These are phyloP conservation scores for Philereme transversata DNA, from an alignment of 2,888 invertebrate species.

Conservation along the genomic window DNA sequence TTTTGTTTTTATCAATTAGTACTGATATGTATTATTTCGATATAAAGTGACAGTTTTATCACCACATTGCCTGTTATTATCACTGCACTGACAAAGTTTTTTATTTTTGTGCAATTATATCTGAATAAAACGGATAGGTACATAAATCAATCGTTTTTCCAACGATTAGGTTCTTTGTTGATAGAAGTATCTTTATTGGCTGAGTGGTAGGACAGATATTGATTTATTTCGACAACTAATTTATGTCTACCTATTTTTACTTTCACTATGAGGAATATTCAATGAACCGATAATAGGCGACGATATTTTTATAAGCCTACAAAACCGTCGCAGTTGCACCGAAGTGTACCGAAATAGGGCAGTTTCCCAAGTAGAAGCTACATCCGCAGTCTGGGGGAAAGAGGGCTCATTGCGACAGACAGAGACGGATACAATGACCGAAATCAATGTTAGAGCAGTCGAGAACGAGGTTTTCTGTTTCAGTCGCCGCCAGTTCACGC, in stretches of 20 bases:
- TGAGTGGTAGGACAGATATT: constrained; percentile 14
- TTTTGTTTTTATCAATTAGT: not conserved
- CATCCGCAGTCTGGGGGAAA: constrained; percentile 69
- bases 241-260: constrained; percentile 19
- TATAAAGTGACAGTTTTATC: not conserved
- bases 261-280: constrained; percentile 16
- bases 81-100: not conserved
- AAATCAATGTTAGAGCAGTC: constrained; percentile 71
- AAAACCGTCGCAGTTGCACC: constrained; percentile 46
- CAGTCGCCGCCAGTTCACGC: constrained; percentile 60
- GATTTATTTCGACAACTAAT: constrained; percentile 22
- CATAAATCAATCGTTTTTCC: too few species aligned
- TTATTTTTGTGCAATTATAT: not conserved
- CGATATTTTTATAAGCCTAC: constrained; percentile 42
- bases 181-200: too few species aligned
- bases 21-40: not conserved
- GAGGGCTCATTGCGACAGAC: constrained; percentile 59
- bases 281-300: constrained; percentile 22
- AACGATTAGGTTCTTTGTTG: too few species aligned
- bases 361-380: constrained; percentile 49
- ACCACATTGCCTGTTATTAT: not conserved
- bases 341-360: constrained; percentile 62
- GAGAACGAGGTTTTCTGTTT: constrained; percentile 44
- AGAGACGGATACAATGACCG: constrained; percentile 59
- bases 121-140: too few species aligned